Evolutionary conservation across 2,113 vertebrate genomes (phyloP).

Genomic region (Oncorhynchus mykiss): DNA sequence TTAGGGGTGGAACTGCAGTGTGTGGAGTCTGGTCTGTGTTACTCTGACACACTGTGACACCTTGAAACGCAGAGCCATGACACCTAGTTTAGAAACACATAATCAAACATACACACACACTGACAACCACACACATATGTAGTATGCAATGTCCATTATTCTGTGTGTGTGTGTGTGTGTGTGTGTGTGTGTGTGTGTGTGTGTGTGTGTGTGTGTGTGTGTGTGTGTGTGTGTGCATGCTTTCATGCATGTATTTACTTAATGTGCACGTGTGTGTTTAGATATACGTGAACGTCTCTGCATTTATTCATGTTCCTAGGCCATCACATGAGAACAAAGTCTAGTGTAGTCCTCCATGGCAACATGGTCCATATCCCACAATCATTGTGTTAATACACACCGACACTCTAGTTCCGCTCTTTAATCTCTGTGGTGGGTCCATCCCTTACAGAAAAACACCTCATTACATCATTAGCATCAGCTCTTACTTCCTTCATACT

Average conservation of each 20-base stretch:
- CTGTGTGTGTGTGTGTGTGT: background rate
- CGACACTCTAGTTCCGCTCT: background rate
- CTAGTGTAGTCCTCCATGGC: background rate
- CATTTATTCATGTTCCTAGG: background rate
- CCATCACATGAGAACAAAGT: background rate
- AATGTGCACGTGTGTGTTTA: too few species aligned
- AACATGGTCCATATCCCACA: background rate
- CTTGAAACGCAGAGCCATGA: background rate
- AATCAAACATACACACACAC: background rate
- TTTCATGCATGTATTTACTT: too few species aligned
- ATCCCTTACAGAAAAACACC: background rate
- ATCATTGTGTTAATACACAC: background rate
- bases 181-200: too few species aligned
- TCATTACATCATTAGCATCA: too few species aligned
- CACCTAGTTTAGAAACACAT: background rate
- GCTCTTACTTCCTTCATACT: too few species aligned
- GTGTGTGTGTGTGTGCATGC: background rate
- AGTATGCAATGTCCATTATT: background rate
- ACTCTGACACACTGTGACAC: background rate
- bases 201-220: too few species aligned
- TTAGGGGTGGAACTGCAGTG: background rate
- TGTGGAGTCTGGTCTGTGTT: background rate
- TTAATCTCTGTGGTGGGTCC: background rate
- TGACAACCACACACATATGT: background rate
- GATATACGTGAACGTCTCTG: too few species aligned